A percentile compares a stretch with the other conserved stretches of the same genome.
Evolutionary conservation across 1,140 invertebrate genomes (phyloP).

Genomic region (Hyposmocoma kahamanoa): DNA sequence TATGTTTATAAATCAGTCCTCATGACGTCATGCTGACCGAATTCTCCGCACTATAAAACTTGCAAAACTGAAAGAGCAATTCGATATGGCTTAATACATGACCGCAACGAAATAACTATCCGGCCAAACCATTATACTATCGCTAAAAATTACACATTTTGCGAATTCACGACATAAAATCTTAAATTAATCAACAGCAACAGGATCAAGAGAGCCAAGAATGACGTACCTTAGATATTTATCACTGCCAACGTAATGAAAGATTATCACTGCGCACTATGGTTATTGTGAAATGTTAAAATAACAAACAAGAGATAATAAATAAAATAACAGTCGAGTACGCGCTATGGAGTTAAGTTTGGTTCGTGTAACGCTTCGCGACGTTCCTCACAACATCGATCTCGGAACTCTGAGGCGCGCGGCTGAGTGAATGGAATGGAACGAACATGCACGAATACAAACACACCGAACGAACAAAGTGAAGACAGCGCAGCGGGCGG

Average conservation of each 20-base stretch:
- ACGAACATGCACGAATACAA: conserved; percentile 32
- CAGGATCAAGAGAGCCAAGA: conserved; percentile 58
- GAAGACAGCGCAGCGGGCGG: neutral
- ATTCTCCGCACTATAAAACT: conserved; percentile 35
- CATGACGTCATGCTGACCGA: conserved; percentile 62
- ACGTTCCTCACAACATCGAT: conserved; percentile 62
- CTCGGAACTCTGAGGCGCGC: conserved; percentile 48
- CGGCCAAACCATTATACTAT: neutral
- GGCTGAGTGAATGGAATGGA: conserved; percentile 54
- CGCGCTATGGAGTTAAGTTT: conserved; percentile 40
- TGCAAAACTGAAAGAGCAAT: conserved; percentile 10
- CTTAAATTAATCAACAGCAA: conserved; percentile 30
- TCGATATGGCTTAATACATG: neutral
- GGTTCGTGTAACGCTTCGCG: conserved; percentile 51
- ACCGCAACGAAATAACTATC: neutral
- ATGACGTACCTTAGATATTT: conserved; percentile 43
- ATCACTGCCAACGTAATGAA: conserved; percentile 27
- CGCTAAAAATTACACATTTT: neutral
- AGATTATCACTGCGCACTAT: conserved; percentile 26
- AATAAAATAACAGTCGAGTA: conserved; percentile 43
- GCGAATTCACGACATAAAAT: conserved; percentile 6
- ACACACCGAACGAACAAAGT: neutral
- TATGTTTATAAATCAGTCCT: conserved; percentile 65
- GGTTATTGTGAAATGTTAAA: conserved; percentile 19
- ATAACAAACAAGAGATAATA: conserved; percentile 13